A percentile compares a stretch with the other conserved stretches of the same genome.
Conservation (phyloP, 2,113 vertebrate genomes). For the Sphaerodactylus townsendi region DNA sequence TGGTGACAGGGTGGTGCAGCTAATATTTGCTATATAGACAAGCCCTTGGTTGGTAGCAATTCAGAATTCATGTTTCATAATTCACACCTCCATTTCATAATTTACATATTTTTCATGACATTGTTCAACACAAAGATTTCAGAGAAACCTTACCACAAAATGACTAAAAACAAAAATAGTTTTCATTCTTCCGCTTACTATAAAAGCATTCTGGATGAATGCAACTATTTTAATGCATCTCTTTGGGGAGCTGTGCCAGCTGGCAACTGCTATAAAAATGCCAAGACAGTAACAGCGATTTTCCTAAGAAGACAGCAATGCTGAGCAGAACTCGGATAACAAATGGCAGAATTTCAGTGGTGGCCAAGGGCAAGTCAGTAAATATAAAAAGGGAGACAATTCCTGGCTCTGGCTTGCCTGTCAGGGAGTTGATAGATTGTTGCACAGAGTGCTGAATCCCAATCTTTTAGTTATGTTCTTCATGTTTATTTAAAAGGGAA, state of each 20-base stretch:
- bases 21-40: neutral
- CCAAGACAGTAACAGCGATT: constrained; percentile 18
- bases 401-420: neutral
- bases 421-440: constrained; percentile 34
- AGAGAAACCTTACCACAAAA: neutral
- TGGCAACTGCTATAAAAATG: constrained; percentile 22
- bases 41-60: neutral
- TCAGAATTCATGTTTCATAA: neutral
- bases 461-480: constrained; percentile 27
- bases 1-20: too few species aligned
- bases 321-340: constrained; percentile 7
- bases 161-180: neutral
- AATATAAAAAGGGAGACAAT: constrained; percentile 38
- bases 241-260: neutral
- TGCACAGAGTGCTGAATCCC: constrained; percentile 16
- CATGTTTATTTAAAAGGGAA: constrained; percentile 29
- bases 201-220: neutral
- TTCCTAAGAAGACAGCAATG: constrained; percentile 22
- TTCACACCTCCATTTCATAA: neutral
- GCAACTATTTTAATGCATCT: constrained; percentile 17
- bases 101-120: neutral
- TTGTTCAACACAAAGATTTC: neutral
- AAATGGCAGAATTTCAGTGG: constrained; percentile 35
- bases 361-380: constrained; percentile 45
- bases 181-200: constrained; percentile 2